A percentile compares a stretch with the other conserved stretches of the same genome.
These are phyloP conservation scores for Eulithis testata DNA, from an alignment of 2,888 invertebrate species.

Conservation along the genomic window DNA sequence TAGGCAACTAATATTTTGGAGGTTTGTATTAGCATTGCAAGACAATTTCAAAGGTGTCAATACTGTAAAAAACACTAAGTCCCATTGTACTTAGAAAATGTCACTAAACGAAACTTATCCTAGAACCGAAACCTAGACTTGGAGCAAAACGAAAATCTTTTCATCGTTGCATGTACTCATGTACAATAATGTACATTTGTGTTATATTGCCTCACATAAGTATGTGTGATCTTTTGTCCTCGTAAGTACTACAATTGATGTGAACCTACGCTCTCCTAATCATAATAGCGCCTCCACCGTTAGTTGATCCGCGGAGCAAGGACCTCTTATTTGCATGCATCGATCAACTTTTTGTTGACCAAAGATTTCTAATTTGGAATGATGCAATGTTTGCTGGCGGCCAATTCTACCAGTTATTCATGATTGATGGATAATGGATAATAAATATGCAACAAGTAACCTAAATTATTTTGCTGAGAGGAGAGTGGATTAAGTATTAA, in stretches of 20 bases:
- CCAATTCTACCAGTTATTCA: slow-evolving; percentile 14
- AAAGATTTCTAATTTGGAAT: slow-evolving; percentile 8
- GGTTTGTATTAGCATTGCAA: no score
- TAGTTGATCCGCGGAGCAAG: slow-evolving; percentile 7
- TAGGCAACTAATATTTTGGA: no score
- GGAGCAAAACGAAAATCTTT: no score
- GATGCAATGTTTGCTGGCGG: slow-evolving; percentile 20
- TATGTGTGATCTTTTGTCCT: slow-evolving; percentile 21
- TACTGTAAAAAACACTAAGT: no score
- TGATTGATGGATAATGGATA: slow-evolving; percentile 15
- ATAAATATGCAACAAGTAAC: not conserved
- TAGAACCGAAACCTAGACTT: no score
- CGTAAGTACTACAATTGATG: slow-evolving; percentile 10
- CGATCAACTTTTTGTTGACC: slow-evolving; percentile 22
- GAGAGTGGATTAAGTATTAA: not conserved
- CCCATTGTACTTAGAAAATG: no score
- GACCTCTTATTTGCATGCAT: slow-evolving; percentile 5
- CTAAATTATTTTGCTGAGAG: slow-evolving; percentile 9
- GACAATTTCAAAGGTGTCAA: no score
- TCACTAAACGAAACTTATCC: no score
- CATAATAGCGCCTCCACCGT: not conserved
- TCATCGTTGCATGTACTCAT: not conserved
- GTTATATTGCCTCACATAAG: slow-evolving; percentile 18
- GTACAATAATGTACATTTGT: slow-evolving; percentile 6
- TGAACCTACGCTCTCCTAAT: slow-evolving; percentile 21